Percentiles rank a stretch among this genome's conserved stretches.
Evolutionary conservation across 2,113 vertebrate species (phyloP).

Genomic region (Pachyramphus minor): DNA sequence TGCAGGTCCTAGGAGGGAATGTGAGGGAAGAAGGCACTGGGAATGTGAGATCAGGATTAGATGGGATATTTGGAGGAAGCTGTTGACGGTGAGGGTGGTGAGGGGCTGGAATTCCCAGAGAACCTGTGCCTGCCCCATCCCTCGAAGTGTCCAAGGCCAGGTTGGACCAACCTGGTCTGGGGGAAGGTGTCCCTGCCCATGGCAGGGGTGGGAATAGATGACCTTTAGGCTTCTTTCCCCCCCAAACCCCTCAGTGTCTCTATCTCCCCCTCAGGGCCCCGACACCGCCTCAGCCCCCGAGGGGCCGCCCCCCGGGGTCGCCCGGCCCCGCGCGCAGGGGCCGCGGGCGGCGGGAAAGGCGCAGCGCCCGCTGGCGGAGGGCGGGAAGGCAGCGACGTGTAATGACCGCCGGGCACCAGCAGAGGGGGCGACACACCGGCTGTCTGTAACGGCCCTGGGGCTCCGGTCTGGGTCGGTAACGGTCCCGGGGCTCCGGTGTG

Average conservation of each 20-base stretch:
- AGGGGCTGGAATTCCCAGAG: background rate
- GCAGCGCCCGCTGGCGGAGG: too few relatives aligned
- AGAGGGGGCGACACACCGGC: background rate
- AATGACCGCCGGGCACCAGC: too few relatives aligned
- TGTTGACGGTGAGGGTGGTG: accelerated
- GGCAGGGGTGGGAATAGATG: background rate
- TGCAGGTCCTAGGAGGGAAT: accelerated
- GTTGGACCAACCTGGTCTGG: accelerated
- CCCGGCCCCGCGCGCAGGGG: background rate
- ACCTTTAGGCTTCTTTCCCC: background rate
- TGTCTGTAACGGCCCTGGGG: accelerated
- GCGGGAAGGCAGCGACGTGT: too few relatives aligned
- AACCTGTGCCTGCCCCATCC: background rate
- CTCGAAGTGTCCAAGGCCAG: background rate
- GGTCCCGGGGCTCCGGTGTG: background rate
- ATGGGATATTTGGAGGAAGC: too few relatives aligned
- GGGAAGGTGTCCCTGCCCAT: background rate
- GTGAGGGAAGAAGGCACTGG: background rate
- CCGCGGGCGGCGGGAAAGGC: background rate
- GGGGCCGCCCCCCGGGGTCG: background rate
- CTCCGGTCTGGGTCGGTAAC: background rate
- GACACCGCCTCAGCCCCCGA: background rate
- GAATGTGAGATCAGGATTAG: background rate
- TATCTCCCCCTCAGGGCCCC: accelerated
- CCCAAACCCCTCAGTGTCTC: accelerated